These are phyloP conservation scores for Eupithecia dodoneata DNA, from an alignment of 2,888 invertebrate genomes.

Conservation along the genomic window DNA sequence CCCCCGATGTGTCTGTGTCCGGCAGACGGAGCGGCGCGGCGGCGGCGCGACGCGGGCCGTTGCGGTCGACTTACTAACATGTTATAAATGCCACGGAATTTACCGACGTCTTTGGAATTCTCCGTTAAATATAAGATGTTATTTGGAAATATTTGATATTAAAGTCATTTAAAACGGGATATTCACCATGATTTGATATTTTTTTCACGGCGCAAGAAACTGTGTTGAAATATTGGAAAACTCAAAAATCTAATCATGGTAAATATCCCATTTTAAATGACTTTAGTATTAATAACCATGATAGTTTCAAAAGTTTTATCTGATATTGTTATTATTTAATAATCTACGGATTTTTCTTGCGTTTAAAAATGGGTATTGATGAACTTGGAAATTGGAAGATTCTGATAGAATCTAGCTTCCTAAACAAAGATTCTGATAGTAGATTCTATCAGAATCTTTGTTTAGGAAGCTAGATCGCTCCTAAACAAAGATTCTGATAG, in stretches of 20 bases:
- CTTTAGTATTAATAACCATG: too few species aligned
- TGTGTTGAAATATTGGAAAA: too few species aligned
- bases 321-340: neutral
- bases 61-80: constrained; percentile 30
- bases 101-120: constrained; percentile 4
- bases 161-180: too few species aligned
- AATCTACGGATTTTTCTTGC: neutral
- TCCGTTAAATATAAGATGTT: constrained; percentile 6
- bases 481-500: neutral
- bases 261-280: too few species aligned
- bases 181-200: too few species aligned
- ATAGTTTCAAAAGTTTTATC: too few species aligned
- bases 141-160: neutral
- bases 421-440: too few species aligned
- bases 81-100: constrained; percentile 13
- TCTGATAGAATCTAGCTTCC: too few species aligned
- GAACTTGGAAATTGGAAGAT: neutral
- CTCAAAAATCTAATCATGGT: too few species aligned
- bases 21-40: constrained; percentile 34
- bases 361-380: neutral
- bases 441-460: too few species aligned
- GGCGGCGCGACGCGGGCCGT: constrained; percentile 28
- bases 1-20: constrained; percentile 15
- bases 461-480: too few species aligned
- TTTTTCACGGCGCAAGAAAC: too few species aligned